Base-by-base conservation (phyloP, 2,113 vertebrate species). In the Bos taurus region DNA sequence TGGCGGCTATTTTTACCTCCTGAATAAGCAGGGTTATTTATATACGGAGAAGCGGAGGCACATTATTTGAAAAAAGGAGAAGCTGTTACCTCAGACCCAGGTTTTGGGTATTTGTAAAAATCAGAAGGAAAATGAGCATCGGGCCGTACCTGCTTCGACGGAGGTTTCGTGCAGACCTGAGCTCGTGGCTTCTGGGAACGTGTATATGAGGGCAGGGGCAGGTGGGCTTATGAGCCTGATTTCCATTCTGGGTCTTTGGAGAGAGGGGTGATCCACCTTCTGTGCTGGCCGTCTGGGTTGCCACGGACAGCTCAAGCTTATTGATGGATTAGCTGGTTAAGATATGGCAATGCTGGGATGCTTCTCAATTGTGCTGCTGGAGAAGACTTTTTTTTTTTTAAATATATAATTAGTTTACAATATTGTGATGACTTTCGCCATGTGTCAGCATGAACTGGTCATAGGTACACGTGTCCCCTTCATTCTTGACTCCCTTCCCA, bases 191-290 rank as follows among this genome's bases (percentile, higher is more conserved):
- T 43, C 10, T 1, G 28, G n/a, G 6, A 30, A 21, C 1, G 10
- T 6, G 19, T 23, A 0, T 1, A 5, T 30, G 11, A 6, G 7
- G 11, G 5, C 52, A 28, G 48, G 26, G n/a, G 25, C 25, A 54
- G n/a, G 25, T 21, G n/a, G 1, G 26, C 36, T 13, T 26, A 2
- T 54, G 50, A 30, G 50, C 19, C 17, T 40, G 12, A 54, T 54
- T 28, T 71, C n/a, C 4, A 0, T 26, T 54, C 15, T 54, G 62
- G 30, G 89, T 11, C 19, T 1, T 50, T 11, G 13, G 21, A 48
- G 30, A 25, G 14, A 7, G 26, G 30, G 3, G 12, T 6, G 9
- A 0, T 21, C 19, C 0, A 0, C 8, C 11, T 10, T 33, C 3
- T 9, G 5, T 25, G 17, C 12, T 11, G 12, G 43, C 11, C 1